Evolutionary conservation across 2,888 invertebrate species (phyloP), one percentile per base, ranked within the genome.

Genomic region (Theretra japonica): DNA sequence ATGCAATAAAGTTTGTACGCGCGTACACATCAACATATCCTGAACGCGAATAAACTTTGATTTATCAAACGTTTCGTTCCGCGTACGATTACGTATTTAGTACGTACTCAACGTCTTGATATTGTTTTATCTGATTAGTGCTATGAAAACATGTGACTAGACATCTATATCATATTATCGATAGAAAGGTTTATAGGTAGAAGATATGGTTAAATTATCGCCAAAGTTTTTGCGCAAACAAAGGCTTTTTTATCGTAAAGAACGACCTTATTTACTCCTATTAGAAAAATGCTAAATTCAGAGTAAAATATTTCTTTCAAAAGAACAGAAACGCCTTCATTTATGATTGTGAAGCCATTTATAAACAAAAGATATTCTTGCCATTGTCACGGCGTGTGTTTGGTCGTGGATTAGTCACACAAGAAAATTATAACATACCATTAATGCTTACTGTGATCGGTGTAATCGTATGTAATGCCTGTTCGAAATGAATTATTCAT

Each of bases 51-150:
- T 82, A 82, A 79, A 79, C 77, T 79, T 72, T 77, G 76, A 82
- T 81, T 80, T 82, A 81, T 79, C 81, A 81, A 82, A 62, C 84
- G 85, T 84, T 86, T 79, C 86, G 82, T 88, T 88, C 82, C 83
- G 83, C 83, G 74, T 83, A 76, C 78, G 79, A 81, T 82, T 86
- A 80, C 73, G 78, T 77, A 75, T 81, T 79, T 75, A 76, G 77
- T 75, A 57, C 30, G 58, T 25, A 41, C 56, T 70, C 30, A 53
- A 69, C 56, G 68, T 70, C 50, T 48, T 70, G 48, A 41, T 59
- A 50, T 70, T 53, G 53, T 62, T 70, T 70, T 70, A 70, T 70
- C 70, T 60, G 70, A 80, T 79, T 83, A 79, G 77, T 82, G 81
- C 75, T 78, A 77, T 68, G 75, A 76, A 75, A 77, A 75, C 81